A percentile compares a stretch with the other conserved stretches of the same genome.
Conservation (phyloP, 2,113 vertebrate species). For the Lathamus discolor region DNA sequence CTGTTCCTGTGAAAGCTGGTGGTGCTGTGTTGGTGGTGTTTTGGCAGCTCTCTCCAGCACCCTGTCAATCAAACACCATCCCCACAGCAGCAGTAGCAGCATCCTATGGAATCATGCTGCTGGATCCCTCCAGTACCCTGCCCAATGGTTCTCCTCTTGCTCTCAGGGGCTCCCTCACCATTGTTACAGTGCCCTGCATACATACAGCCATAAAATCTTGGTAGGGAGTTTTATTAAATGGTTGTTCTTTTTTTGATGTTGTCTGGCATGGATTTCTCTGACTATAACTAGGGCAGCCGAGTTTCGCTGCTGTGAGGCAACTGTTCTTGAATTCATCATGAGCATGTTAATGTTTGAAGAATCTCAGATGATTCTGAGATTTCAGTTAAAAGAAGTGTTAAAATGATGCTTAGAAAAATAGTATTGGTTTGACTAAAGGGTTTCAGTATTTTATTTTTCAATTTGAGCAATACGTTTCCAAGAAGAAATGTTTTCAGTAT, state of each 20-base stretch:
- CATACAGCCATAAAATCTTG: neutral
- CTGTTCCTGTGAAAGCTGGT: conserved; percentile 16
- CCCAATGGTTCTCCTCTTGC: neutral
- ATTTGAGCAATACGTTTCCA: neutral
- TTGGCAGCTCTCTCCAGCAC: neutral
- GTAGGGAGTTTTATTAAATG: neutral
- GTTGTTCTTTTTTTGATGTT: neutral
- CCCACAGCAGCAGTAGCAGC: neutral
- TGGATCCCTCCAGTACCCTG: neutral
- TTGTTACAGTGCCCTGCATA: neutral
- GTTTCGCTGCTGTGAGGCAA: neutral
- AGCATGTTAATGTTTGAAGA: neutral
- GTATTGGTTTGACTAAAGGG: neutral
- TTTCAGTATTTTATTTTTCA: neutral
- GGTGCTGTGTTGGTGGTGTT: conserved; percentile 4
- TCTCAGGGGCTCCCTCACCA: accelerated
- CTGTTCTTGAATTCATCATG: neutral
- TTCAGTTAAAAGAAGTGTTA: neutral
- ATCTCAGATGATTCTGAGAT: neutral
- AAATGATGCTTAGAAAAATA: conserved; percentile 10
- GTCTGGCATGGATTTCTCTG: neutral
- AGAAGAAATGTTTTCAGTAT: neutral
- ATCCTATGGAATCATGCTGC: neutral
- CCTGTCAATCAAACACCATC: neutral
- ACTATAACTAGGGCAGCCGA: neutral